Percentiles rank a stretch among this genome's conserved stretches.
Evolutionary conservation across 2,113 vertebrate species (phyloP).

Genomic region (Notarius lentiginosus): DNA sequence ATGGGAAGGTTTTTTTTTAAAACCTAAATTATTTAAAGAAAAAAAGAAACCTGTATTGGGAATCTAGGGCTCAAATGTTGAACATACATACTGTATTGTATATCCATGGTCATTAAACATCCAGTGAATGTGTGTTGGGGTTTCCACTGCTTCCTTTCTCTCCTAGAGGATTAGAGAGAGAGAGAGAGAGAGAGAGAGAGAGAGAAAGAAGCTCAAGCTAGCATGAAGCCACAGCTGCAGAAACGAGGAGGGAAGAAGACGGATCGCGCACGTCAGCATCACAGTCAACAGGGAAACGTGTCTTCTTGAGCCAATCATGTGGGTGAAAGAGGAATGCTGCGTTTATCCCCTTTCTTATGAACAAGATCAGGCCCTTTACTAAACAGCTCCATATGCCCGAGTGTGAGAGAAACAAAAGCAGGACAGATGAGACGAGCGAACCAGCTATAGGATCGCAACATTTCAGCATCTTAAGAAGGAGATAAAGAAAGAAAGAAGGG

Average conservation of each 20-base stretch:
- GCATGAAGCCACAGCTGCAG: constrained; percentile 32
- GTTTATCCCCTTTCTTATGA: constrained; percentile 49
- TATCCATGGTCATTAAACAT: neutral
- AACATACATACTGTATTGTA: neutral
- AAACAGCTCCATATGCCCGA: constrained; percentile 67
- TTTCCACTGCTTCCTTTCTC: neutral
- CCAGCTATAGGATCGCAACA: constrained; percentile 29
- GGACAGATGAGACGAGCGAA: constrained; percentile 10
- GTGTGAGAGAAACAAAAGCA: neutral
- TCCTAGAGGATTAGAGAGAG: neutral
- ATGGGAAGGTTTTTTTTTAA: neutral
- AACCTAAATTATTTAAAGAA: neutral
- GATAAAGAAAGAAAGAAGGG: neutral
- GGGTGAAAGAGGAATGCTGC: constrained; percentile 54
- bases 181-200: neutral
- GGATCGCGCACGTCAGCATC: constrained; percentile 61
- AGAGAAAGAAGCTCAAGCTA: constrained; percentile 15
- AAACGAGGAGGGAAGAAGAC: constrained; percentile 36
- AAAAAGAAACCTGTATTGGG: neutral
- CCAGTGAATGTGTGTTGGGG: neutral
- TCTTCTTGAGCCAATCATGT: constrained; percentile 62
- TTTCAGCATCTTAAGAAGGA: constrained; percentile 21
- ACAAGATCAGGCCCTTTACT: constrained; percentile 54
- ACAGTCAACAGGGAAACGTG: constrained; percentile 53
- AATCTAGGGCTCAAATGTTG: neutral